Evolutionary conservation across 1,140 invertebrate species (phyloP).

Genomic region (Gyrodactylus bullatarudis): DNA sequence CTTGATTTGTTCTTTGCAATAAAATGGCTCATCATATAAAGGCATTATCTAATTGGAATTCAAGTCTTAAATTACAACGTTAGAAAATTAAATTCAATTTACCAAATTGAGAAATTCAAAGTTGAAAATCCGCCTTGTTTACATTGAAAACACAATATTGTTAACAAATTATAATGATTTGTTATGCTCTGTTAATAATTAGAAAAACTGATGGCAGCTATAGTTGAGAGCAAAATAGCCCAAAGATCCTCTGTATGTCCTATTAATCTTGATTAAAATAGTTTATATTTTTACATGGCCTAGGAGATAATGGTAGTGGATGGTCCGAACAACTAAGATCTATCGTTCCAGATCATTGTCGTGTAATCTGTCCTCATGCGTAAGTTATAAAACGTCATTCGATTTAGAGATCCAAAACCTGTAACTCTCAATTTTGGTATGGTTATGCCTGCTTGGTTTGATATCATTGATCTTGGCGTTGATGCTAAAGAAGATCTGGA

Average conservation of each 20-base stretch:
- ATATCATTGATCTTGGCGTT: background rate
- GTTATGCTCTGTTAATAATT: background rate
- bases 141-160: background rate
- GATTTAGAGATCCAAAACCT: background rate
- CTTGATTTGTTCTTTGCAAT: conserved; percentile 25
- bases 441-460: background rate
- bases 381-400: background rate
- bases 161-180: background rate
- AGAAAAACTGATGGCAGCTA: background rate
- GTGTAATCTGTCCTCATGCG: background rate
- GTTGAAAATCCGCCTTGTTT: no score
- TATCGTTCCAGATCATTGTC: background rate
- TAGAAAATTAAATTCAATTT: no score
- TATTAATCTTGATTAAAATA: background rate
- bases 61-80: no score
- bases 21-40: conserved; percentile 10
- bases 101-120: no score
- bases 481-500: background rate
- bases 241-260: background rate
- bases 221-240: background rate
- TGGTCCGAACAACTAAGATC: background rate
- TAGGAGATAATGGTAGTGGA: background rate
- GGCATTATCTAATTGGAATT: background rate
- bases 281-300: background rate
- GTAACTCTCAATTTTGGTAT: background rate